These are phyloP conservation scores for Agonopterix arenella DNA, from an alignment of 2,888 invertebrate genomes.

Conservation along the genomic window DNA sequence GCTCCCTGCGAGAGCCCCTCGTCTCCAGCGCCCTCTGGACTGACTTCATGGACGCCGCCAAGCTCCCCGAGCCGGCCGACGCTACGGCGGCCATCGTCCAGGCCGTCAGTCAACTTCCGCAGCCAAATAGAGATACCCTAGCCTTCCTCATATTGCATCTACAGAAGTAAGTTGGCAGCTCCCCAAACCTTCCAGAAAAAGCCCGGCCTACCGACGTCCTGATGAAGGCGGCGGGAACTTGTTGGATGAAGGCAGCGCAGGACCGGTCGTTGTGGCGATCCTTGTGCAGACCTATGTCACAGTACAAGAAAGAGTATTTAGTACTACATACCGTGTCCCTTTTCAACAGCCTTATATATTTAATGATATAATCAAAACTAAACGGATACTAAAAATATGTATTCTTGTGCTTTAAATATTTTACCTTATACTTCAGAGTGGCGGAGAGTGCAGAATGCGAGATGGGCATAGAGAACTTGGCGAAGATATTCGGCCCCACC, in stretches of 20 bases:
- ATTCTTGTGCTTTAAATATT: too few species aligned
- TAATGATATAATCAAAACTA: too few species aligned
- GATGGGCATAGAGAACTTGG: conserved; percentile 93
- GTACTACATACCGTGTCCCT: too few species aligned
- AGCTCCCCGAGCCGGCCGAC: conserved; percentile 73
- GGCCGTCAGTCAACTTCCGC: conserved; percentile 90
- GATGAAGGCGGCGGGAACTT: too few species aligned
- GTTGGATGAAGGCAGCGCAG: too few species aligned
- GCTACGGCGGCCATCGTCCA: conserved; percentile 81
- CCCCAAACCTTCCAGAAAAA: too few species aligned
- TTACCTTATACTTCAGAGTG: conserved; percentile 77
- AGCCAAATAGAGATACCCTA: conserved; percentile 95
- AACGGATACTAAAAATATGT: too few species aligned
- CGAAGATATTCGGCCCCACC: conserved; percentile 95
- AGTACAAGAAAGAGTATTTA: too few species aligned
- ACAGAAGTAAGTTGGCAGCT: conserved; percentile 76
- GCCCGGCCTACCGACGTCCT: too few species aligned
- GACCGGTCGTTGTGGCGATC: too few species aligned
- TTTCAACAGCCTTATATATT: too few species aligned
- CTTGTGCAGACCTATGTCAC: too few species aligned
- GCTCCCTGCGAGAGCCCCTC: conserved; percentile 92
- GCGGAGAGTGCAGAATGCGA: conserved; percentile 89
- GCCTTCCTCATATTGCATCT: conserved; percentile 95
- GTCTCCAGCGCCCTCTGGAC: conserved; percentile 89
- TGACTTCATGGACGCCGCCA: conserved; percentile 85